Percentiles rank a stretch among this genome's conserved stretches.
These are phyloP conservation scores for Poeciliopsis infans DNA, from an alignment of 2,797 vertebrate genomes.

Conservation along the genomic window DNA sequence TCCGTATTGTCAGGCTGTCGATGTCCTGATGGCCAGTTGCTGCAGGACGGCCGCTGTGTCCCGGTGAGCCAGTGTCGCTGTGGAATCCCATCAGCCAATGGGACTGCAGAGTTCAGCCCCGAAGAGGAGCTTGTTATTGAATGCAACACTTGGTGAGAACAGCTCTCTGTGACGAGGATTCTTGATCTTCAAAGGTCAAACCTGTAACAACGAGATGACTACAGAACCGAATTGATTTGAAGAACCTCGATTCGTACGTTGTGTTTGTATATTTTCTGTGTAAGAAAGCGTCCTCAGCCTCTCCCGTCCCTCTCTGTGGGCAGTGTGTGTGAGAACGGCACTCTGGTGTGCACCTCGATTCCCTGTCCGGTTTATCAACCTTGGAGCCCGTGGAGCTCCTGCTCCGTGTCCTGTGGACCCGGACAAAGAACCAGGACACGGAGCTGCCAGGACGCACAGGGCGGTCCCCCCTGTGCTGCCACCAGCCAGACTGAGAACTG, in stretches of 20 bases:
- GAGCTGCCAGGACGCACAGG: slow-evolving; percentile 66
- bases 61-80: slow-evolving; percentile 84
- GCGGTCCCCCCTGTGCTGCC: slow-evolving; percentile 69
- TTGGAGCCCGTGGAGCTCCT: slow-evolving; percentile 85
- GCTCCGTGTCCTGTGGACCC: slow-evolving; percentile 84
- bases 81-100: slow-evolving; percentile 79
- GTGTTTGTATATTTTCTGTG: neutral
- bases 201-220: neutral
- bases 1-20: slow-evolving; percentile 82
- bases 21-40: slow-evolving; percentile 83
- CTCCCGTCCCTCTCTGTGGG: neutral
- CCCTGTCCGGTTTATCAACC: slow-evolving; percentile 81
- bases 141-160: slow-evolving; percentile 88
- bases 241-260: too few relatives aligned
- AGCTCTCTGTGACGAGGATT: neutral
- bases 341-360: slow-evolving; percentile 76
- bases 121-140: slow-evolving; percentile 67
- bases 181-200: neutral
- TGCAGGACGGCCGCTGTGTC: slow-evolving; percentile 86
- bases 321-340: slow-evolving; percentile 87
- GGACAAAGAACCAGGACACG: slow-evolving; percentile 78
- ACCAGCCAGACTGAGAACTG: slow-evolving; percentile 73
- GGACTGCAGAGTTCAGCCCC: slow-evolving; percentile 78
- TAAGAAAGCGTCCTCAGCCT: neutral
- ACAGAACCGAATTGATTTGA: neutral